Conservation (phyloP, 1,140 invertebrate species). For the Drosophila eugracilis region DNA sequence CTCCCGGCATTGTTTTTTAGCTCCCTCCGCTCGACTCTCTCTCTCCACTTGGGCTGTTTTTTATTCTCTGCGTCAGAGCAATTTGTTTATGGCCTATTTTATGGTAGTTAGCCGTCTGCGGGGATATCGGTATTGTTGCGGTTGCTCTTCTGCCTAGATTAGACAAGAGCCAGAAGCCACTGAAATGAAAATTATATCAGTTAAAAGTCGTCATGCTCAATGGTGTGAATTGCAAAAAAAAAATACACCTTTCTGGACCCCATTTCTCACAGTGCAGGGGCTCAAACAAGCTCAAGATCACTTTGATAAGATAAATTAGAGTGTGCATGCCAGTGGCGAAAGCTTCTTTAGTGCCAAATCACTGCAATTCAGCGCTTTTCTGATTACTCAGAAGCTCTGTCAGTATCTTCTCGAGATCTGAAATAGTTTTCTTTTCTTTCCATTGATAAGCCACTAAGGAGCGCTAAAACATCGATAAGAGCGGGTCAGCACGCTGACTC, state of each 20-base stretch:
- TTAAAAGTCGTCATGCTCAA: no score
- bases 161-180: constrained; percentile 53
- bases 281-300: constrained; percentile 65
- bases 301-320: constrained; percentile 74
- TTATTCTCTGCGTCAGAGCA: constrained; percentile 35
- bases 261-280: constrained; percentile 48
- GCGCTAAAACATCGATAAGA: constrained; percentile 18
- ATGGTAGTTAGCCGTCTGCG: constrained; percentile 14
- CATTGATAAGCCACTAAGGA: background rate
- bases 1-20: constrained; percentile 12
- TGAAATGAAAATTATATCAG: constrained; percentile 45
- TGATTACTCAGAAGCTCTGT: constrained; percentile 1
- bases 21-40: constrained; percentile 4
- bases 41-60: background rate
- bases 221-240: no score
- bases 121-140: constrained; percentile 19
- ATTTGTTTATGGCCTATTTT: constrained; percentile 40
- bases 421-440: background rate
- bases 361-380: constrained; percentile 63
- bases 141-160: constrained; percentile 36
- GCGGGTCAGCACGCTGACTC: constrained; percentile 56
- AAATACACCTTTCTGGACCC: background rate
- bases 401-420: constrained; percentile 6
- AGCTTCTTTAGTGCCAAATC: constrained; percentile 58
- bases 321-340: constrained; percentile 46